These are phyloP conservation scores for Piaya cayana DNA, from an alignment of 2,113 vertebrate genomes.

Conservation along the genomic window DNA sequence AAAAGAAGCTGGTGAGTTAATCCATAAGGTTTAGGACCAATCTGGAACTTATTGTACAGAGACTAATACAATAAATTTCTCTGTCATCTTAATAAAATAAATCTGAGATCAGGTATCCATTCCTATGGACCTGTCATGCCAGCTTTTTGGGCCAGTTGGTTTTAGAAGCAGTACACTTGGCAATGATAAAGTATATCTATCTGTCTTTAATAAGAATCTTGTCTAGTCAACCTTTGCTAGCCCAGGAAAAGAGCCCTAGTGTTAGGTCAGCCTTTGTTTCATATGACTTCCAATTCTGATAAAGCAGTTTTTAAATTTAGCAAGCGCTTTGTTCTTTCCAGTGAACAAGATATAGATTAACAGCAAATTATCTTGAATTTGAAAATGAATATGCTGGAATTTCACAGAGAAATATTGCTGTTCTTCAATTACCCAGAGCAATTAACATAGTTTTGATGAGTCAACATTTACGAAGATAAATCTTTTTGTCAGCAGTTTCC, in stretches of 20 bases:
- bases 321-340: constrained; percentile 44
- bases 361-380: constrained; percentile 52
- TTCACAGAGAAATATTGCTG: constrained; percentile 24
- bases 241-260: fast-evolving
- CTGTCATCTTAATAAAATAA: background rate
- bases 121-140: background rate
- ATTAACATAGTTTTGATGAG: constrained; percentile 20
- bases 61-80: background rate
- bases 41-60: background rate
- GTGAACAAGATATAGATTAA: constrained; percentile 29
- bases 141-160: background rate
- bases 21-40: background rate
- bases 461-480: background rate
- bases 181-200: background rate
- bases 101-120: background rate
- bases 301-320: constrained; percentile 25
- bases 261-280: constrained; percentile 15
- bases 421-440: constrained; percentile 31
- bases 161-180: background rate
- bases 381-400: constrained; percentile 43
- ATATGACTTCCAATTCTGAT: background rate
- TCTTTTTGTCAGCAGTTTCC: background rate
- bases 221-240: background rate
- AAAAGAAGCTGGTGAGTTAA: background rate
- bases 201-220: background rate